Percentiles rank a stretch among this genome's conserved stretches.
These are phyloP conservation scores for Crypturellus tataupa DNA, from an alignment of 2,797 vertebrate species.

Conservation along the genomic window DNA sequence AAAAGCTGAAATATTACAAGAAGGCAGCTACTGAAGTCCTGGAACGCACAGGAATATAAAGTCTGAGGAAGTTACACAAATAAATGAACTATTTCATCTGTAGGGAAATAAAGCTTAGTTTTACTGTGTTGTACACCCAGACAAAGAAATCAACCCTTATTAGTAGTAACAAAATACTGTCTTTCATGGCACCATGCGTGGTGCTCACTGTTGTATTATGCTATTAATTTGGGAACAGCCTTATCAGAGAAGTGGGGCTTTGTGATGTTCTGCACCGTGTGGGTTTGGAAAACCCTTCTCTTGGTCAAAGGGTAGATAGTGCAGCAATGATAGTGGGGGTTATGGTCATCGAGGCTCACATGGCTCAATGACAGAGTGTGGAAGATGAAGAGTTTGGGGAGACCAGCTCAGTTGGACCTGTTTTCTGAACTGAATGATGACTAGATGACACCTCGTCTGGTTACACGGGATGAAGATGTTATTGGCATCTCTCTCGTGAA, in stretches of 20 bases:
- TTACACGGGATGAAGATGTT: background rate
- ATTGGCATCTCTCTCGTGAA: background rate
- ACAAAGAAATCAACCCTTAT: conserved; percentile 73
- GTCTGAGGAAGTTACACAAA: conserved; percentile 75
- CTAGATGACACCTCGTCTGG: background rate
- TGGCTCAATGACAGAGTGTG: background rate
- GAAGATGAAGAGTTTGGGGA: background rate
- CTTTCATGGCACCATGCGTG: conserved; percentile 40
- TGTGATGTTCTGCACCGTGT: background rate
- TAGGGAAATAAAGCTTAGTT: conserved; percentile 72
- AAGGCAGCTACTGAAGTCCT: conserved; percentile 78
- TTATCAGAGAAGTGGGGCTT: background rate
- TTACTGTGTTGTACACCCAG: conserved; percentile 57
- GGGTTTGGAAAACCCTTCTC: background rate
- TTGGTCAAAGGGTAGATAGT: background rate
- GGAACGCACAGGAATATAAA: conserved; percentile 76
- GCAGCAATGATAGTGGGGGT: background rate
- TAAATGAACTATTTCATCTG: conserved; percentile 76
- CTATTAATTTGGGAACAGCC: conserved; percentile 28
- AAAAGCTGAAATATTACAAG: conserved; percentile 87
- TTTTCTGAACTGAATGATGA: background rate
- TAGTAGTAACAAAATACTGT: conserved; percentile 72
- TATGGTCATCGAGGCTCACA: background rate
- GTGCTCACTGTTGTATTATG: conserved; percentile 34
- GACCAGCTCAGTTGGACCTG: background rate